Percentiles rank a stretch among this genome's conserved stretches.
Conservation (phyloP, 2,113 vertebrate genomes). For the Hemiscyllium ocellatum region DNA sequence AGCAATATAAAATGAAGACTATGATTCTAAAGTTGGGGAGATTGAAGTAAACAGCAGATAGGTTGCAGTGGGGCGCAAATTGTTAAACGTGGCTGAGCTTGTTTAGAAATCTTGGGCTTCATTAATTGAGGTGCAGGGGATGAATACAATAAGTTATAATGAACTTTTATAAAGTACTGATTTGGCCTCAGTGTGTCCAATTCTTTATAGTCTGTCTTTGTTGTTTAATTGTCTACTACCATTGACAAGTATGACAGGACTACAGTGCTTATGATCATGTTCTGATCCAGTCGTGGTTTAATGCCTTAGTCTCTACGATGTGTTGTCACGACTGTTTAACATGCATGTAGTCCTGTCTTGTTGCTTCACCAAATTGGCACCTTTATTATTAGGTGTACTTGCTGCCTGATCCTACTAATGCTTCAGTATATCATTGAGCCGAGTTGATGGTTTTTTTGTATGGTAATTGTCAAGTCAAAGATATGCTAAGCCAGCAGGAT, state of each 20-base stretch:
- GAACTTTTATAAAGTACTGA: no score
- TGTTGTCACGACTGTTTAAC: neutral
- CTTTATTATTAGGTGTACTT: neutral
- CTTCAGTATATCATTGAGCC: neutral
- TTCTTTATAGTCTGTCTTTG: neutral
- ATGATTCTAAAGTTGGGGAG: no score
- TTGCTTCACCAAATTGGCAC: neutral
- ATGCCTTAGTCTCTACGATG: neutral
- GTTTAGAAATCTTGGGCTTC: no score
- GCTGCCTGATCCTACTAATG: no score
- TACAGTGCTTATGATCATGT: neutral
- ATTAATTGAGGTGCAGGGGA: no score
- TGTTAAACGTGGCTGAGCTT: no score
- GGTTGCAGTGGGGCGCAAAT: no score
- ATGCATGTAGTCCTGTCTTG: neutral
- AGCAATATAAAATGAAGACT: no score
- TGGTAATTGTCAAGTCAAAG: neutral
- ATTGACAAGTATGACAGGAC: neutral
- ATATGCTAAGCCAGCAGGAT: neutral
- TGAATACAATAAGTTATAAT: no score
- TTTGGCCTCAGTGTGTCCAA: neutral
- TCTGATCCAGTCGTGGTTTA: neutral
- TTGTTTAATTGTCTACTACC: neutral
- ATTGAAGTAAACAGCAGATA: no score
- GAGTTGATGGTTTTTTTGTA: no score